Base-by-base conservation (phyloP, 2,113 vertebrate genomes). In the Alethe castanea region DNA sequence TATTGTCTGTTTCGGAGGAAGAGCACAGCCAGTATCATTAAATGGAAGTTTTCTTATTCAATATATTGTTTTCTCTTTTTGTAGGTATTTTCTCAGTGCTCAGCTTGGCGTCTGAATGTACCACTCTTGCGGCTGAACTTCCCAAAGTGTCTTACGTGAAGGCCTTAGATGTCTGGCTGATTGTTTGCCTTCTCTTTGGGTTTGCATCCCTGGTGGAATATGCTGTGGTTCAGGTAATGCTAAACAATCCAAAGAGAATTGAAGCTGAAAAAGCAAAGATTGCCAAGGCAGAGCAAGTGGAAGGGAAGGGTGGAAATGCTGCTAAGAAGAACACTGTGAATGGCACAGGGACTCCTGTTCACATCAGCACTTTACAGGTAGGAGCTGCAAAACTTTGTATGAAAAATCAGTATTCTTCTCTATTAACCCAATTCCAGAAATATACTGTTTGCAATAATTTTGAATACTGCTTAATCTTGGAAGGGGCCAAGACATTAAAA, bases 91-190 rank as follows among this genome's bases (percentile, higher is more conserved):
- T 99, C 96, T 99, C 99, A 2, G 99, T 99, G 57, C 99, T 99
- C 95, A 99, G 98, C 44, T 98, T 99, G 97, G 99, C 99, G 59
- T 99, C 99, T 8, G 99, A 99, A 98, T 99, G 99, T 96, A 99
- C 99, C 23, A 99, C 99, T 24, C 98, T 99, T 94, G 99, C 99
- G 1, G 98, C 99, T 2, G 99, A 99, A 96, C 98, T 99, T 82
- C 99, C 99, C 84, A 99, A 99, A 96, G 99, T 99, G 77, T 99
- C 99, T 71, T 99, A 99, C 0, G 99, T 99, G 93, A 99, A 99
- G 97, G 99, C 99, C 81, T 99, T 99, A 73, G 99, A 99, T 53
- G 98, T 99, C 74, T 99, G 99, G 99, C 98, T 99, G 91, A 99
- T 99, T 53, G 98, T 99, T n/a, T 99, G 99, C 95, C 98, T 99